Percentiles rank a stretch among this genome's conserved stretches.
Evolutionary conservation across 1,140 invertebrate species (phyloP).

Genomic region (Theocolax elegans): DNA sequence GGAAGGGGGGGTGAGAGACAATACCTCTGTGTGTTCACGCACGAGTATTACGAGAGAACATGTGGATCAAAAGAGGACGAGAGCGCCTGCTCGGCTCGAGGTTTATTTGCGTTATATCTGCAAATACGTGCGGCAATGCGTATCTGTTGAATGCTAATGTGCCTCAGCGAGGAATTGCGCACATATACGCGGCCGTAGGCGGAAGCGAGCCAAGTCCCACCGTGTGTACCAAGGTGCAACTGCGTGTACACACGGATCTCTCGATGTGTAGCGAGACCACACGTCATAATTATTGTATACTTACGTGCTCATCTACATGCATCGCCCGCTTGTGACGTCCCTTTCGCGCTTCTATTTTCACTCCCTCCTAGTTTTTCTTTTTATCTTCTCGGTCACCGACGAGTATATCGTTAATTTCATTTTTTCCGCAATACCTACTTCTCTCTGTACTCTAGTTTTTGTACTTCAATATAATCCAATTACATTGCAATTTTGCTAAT

Average conservation of each 20-base stretch:
- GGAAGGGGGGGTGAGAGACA: too few relatives aligned
- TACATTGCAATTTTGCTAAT: too few relatives aligned
- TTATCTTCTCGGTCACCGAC: too few relatives aligned
- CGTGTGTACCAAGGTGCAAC: not conserved
- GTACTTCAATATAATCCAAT: too few relatives aligned
- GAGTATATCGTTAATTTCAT: too few relatives aligned
- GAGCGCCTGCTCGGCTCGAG: conserved; percentile 39
- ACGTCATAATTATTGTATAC: conserved; percentile 49
- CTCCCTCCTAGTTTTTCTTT: too few relatives aligned
- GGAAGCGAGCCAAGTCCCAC: too few relatives aligned
- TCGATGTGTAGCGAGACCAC: conserved; percentile 37
- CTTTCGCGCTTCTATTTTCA: not conserved
- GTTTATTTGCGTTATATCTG: conserved; percentile 57
- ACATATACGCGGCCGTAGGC: not conserved
- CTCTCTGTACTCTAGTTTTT: too few relatives aligned
- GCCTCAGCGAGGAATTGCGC: not conserved
- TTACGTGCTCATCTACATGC: conserved; percentile 33
- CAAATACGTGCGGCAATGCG: conserved; percentile 55
- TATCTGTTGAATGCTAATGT: conserved; percentile 52
- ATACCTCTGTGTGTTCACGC: conserved; percentile 8
- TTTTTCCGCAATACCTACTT: too few relatives aligned
- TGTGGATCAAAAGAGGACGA: conserved; percentile 39
- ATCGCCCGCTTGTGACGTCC: not conserved
- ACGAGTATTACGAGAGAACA: conserved; percentile 47
- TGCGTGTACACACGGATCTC: not conserved